Conservation (phyloP, 2,888 invertebrate species). For the Spilosoma lubricipeda region DNA sequence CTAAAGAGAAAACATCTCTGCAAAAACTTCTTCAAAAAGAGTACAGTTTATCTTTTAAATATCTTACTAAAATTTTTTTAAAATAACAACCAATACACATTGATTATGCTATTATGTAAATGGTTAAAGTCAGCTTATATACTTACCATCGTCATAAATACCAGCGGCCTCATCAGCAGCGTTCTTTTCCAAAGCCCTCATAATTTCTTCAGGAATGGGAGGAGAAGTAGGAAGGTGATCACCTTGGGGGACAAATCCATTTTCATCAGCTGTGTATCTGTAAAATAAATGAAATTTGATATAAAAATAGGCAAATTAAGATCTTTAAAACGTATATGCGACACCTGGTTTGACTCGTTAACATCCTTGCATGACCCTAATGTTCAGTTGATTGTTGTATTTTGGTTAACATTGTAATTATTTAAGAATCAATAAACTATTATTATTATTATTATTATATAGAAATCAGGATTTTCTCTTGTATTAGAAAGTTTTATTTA, state of each 20-base stretch:
- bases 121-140: background rate
- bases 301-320: background rate
- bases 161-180: constrained; percentile 80
- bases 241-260: constrained; percentile 79
- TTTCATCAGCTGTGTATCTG: constrained; percentile 80
- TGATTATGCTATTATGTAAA: too few species aligned
- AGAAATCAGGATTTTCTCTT: background rate
- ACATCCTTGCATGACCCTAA: too few species aligned
- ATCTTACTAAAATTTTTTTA: too few species aligned
- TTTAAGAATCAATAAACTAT: too few species aligned
- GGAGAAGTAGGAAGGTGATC: constrained; percentile 81
- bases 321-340: background rate
- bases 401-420: too few species aligned
- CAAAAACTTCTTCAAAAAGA: background rate
- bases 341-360: too few species aligned
- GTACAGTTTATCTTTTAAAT: background rate
- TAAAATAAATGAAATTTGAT: background rate
- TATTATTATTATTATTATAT: too few species aligned
- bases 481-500: background rate
- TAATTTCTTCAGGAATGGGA: constrained; percentile 77
- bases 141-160: constrained; percentile 78
- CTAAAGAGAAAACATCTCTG: background rate
- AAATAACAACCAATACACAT: too few species aligned
- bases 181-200: constrained; percentile 77
- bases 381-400: too few species aligned